Conservation (phyloP, 2,797 vertebrate species). For the Sebastes melanostomus region DNA sequence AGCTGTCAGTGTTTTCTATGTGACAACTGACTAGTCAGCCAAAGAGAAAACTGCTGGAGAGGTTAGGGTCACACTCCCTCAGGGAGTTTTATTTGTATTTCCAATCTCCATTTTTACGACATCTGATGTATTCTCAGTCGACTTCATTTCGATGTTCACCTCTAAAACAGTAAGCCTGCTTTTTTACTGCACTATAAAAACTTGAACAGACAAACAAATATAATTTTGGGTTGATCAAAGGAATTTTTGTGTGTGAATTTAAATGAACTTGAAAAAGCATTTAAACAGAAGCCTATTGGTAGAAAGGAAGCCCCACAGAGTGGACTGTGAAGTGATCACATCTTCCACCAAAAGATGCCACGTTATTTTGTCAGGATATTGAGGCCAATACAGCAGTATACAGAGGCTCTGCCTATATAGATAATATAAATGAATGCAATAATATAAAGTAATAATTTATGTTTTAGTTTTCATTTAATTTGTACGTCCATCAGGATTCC, state of each 20-base stretch:
- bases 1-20: conserved; percentile 5
- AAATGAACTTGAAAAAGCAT: not conserved
- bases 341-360: not conserved
- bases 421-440: not conserved
- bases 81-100: conserved; percentile 2
- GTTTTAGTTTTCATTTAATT: not conserved
- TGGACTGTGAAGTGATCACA: not conserved
- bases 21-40: not conserved
- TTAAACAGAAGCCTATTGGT: not conserved
- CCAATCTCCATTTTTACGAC: not conserved
- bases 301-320: not conserved
- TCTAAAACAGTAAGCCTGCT: not conserved
- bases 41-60: not conserved
- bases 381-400: not conserved
- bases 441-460: not conserved
- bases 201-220: not conserved
- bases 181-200: not conserved
- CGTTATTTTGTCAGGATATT: not conserved
- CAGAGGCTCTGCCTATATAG: not conserved
- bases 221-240: not conserved
- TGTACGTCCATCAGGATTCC: not conserved
- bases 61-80: not conserved
- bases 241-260: not conserved
- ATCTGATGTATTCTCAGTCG: conserved; percentile 9
- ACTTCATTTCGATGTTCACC: not conserved